Evolutionary conservation across 2,888 invertebrate species (phyloP).

Genomic region (Monoplex corrugatus): DNA sequence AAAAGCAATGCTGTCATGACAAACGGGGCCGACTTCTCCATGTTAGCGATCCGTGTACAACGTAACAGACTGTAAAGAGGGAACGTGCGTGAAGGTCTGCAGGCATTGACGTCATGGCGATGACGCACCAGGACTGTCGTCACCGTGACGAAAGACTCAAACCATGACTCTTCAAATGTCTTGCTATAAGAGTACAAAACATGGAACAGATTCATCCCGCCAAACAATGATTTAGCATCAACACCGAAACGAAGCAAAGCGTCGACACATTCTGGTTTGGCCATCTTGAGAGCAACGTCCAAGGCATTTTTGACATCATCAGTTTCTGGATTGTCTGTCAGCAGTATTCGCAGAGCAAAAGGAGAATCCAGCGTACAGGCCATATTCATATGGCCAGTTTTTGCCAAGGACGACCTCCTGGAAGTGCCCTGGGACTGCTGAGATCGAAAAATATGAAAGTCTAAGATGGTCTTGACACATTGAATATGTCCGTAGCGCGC

Average conservation of each 20-base stretch:
- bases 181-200: constrained; percentile 74
- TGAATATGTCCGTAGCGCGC: constrained; percentile 66
- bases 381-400: constrained; percentile 62
- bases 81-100: constrained; percentile 71
- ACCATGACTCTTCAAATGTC: constrained; percentile 66
- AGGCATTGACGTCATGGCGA: constrained; percentile 67
- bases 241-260: constrained; percentile 63
- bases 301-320: constrained; percentile 67
- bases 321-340: constrained; percentile 65
- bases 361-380: constrained; percentile 73
- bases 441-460: constrained; percentile 60
- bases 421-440: constrained; percentile 43
- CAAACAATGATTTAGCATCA: constrained; percentile 65
- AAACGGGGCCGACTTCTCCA: constrained; percentile 65
- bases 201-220: constrained; percentile 77
- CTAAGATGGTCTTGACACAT: constrained; percentile 71
- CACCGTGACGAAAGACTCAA: constrained; percentile 68
- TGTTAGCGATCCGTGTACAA: constrained; percentile 65
- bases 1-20: constrained; percentile 66
- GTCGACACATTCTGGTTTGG: constrained; percentile 72
- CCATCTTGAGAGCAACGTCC: constrained; percentile 70
- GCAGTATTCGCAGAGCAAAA: constrained; percentile 67
- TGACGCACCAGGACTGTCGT: constrained; percentile 73
- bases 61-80: constrained; percentile 77
- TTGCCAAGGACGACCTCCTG: background rate